A percentile compares a stretch with the other conserved stretches of the same genome.
Evolutionary conservation across 1,140 invertebrate species (phyloP).

Genomic region (Archivesica marissinica): DNA sequence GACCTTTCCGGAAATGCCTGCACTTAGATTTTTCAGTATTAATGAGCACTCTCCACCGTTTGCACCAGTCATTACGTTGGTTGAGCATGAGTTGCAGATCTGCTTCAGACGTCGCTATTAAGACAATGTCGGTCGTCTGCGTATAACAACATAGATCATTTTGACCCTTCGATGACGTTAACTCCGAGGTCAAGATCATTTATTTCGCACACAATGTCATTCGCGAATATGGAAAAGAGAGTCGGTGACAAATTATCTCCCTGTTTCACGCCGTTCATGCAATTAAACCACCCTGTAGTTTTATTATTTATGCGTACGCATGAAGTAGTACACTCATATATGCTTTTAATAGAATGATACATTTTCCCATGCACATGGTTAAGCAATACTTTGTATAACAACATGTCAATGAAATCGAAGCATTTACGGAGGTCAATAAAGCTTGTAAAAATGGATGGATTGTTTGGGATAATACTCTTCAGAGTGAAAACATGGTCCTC

Average conservation of each 20-base stretch:
- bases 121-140: no score
- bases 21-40: neutral
- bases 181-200: constrained; percentile 51
- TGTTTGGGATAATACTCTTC: constrained; percentile 42
- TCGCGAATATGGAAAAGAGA: constrained; percentile 55
- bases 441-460: neutral
- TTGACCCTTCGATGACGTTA: neutral
- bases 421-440: constrained; percentile 5
- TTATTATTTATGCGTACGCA: neutral
- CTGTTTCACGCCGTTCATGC: constrained; percentile 9
- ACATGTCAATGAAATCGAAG: no score
- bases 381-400: no score
- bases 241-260: constrained; percentile 19
- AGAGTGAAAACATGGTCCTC: constrained; percentile 44
- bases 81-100: no score
- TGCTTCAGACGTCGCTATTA: no score
- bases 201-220: constrained; percentile 60
- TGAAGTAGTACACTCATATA: no score
- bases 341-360: no score
- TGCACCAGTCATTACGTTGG: neutral
- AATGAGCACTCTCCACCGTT: neutral
- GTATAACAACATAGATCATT: constrained; percentile 56
- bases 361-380: no score
- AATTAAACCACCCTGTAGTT: constrained; percentile 14
- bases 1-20: neutral